phyloP scores from a whole-genome alignment of 1,140 invertebrate genomes.

The Branchinecta lynchi region DNA sequence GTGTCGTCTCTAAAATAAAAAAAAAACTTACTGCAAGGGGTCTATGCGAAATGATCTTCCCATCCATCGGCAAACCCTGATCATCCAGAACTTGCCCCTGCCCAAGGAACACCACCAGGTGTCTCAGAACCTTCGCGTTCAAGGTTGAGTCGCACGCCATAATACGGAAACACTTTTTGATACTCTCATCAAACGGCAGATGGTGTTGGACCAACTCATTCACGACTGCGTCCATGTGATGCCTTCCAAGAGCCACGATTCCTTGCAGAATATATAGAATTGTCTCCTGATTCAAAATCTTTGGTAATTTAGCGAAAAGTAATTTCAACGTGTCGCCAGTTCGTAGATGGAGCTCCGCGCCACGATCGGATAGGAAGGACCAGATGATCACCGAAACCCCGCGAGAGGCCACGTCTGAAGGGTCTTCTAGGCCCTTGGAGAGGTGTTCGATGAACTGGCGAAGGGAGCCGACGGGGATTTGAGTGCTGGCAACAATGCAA shows the following conservation, averaged over 20 bases:
- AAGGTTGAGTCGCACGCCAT: not conserved
- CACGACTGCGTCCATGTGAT: not conserved
- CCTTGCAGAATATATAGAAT: not conserved
- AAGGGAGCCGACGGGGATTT: not conserved
- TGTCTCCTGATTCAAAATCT: not conserved
- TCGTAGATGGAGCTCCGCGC: not conserved
- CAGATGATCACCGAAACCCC: not conserved
- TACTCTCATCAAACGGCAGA: not conserved
- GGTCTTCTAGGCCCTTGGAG: not conserved
- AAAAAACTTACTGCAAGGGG: not conserved
- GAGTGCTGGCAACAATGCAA: not conserved
- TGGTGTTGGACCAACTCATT: not conserved
- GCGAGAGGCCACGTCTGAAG: not conserved
- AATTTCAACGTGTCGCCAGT: not conserved
- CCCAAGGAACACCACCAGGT: not conserved
- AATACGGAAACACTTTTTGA: not conserved
- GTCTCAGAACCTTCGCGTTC: not conserved
- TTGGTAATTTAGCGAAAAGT: not conserved
- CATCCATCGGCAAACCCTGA: not conserved
- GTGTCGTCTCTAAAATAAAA: not conserved
- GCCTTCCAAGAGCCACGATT: not conserved
- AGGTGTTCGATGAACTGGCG: not conserved
- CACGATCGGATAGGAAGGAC: not conserved
- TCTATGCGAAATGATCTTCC: not conserved
- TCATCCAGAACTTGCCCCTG: not conserved